Base-by-base conservation (phyloP, 2,888 invertebrate genomes). In the Habroteleia sp. region DNA sequence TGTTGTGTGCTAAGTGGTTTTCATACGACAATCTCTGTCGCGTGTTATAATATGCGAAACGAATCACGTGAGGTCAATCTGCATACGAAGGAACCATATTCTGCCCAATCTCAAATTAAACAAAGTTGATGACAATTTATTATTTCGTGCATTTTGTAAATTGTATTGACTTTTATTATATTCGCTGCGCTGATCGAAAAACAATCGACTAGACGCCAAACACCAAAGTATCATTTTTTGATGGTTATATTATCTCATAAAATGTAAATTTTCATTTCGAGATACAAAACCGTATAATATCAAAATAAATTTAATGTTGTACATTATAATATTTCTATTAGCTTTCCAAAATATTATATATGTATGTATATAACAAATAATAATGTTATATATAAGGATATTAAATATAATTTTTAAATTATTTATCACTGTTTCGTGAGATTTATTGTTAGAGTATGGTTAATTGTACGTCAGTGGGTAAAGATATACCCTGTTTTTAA, bases 1-100 rank as follows among this genome's bases (percentile, higher is more conserved):
- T 65, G 69, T 60, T 60, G 65, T 56, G 44, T 44, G 50, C 62
- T 73, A 76, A 76, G 73, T 73, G 69, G 60, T 69, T 69, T 73
- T 74, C 76, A 62, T 44, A 48, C 69, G 68, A 58, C 63, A 72
- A 71, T 74, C 46, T 63, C 29, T 74, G 62, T 50, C 39, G 37
- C 39, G 52, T 46, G 41, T 62, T 62, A 62, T 68, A 66, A 73
- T 42, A 52, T 48, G 50, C 25, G 58, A 65, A 42, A 73, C 50
- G 23, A 39, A 72, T 72, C 54, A 27, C 29, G 31, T 5, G 39
- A 62, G 60, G 62, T 71, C 62, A 41, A 62, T 71, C 27, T 23
- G n/a, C 29, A 17, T 25, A 27, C 14, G 20, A 69, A 69, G 27
- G 42, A 56, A 48, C 14, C 33, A 50, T 11, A 41, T 31, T 39